A percentile compares a stretch with the other conserved stretches of the same genome.
These are phyloP conservation scores for Odobenus rosmarus DNA, from an alignment of 2,113 vertebrate species.

Conservation along the genomic window DNA sequence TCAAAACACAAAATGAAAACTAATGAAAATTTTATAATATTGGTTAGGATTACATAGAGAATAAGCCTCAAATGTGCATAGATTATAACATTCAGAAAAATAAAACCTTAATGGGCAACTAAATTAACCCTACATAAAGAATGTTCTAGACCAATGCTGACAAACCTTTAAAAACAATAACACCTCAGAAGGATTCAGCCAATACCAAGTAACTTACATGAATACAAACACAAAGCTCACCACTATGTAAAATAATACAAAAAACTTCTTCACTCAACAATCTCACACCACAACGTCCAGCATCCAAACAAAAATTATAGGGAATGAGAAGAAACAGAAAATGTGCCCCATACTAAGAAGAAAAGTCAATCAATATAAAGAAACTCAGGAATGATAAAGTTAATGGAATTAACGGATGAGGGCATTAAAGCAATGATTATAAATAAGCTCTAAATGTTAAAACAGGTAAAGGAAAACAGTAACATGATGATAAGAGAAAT, in stretches of 20 bases:
- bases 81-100: neutral
- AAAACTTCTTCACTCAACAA: neutral
- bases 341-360: neutral
- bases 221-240: neutral
- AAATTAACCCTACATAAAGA: neutral
- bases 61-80: neutral
- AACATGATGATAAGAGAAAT: neutral
- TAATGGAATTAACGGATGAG: neutral
- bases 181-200: neutral
- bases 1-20: neutral
- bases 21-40: neutral
- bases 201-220: neutral
- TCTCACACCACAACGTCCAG: neutral
- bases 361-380: neutral
- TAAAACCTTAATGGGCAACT: neutral
- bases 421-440: neutral
- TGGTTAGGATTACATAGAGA: neutral
- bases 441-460: neutral
- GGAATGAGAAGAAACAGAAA: neutral
- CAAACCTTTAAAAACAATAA: neutral
- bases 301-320: conserved; percentile 8
- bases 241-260: neutral
- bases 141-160: neutral
- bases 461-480: neutral
- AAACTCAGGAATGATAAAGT: neutral